Conservation (phyloP, 92 coral and sea anemone genomes). For the Parazoanthus atlanticus region DNA sequence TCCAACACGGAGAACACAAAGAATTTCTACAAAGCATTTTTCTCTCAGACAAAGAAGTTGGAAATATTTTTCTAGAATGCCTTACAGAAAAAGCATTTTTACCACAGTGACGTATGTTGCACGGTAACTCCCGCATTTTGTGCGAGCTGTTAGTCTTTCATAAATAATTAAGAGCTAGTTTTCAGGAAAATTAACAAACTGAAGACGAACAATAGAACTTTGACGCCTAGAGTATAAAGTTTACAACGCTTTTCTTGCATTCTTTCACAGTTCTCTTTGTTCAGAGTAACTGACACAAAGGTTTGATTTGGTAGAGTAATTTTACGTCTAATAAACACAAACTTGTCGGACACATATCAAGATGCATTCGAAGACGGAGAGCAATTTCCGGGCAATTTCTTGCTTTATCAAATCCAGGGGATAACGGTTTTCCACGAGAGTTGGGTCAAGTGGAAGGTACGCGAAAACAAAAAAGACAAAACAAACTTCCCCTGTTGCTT, state of each 20-base stretch:
- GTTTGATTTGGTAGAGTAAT: background rate
- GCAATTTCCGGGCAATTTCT: background rate
- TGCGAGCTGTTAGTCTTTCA: background rate
- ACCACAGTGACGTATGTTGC: background rate
- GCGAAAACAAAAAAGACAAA: too few relatives aligned
- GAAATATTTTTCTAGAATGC: background rate
- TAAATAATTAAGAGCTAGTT: conserved; percentile 31
- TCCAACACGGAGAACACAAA: background rate
- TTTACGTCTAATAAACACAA: background rate
- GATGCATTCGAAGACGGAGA: background rate
- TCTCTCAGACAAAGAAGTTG: background rate
- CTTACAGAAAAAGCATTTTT: background rate
- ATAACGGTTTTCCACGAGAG: background rate
- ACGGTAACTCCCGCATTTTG: background rate
- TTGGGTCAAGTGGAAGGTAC: background rate
- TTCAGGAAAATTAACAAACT: conserved; percentile 28
- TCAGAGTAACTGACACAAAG: background rate
- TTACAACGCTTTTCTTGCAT: background rate
- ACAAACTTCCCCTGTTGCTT: background rate
- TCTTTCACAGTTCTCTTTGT: background rate
- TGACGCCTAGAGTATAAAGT: conserved; percentile 30
- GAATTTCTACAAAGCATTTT: background rate
- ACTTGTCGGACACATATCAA: background rate
- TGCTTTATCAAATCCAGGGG: background rate
- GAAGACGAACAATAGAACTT: conserved; percentile 31